Evolutionary conservation across 2,797 vertebrate species (phyloP), one percentile per base, ranked within the genome.

Genomic region (Eleutherodactylus coqui): DNA sequence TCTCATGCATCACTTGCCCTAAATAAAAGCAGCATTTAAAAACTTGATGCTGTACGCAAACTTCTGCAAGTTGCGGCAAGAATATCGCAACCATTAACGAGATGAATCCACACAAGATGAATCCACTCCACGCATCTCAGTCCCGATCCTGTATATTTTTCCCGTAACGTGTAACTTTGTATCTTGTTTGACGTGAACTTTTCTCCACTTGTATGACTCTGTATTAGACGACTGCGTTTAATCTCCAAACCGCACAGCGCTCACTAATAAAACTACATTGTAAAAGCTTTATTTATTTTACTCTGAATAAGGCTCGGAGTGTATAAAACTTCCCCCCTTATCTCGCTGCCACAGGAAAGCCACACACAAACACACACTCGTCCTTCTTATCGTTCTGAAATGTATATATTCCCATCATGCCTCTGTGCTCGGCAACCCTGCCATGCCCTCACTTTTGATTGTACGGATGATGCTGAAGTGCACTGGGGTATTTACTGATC

Each of bases 401-500:
- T 91, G 91, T 91, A 91, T 93, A 93, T 93, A 91, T 93, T 94
- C 92, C 94, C 94, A 92, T 93, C 95, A 94, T 92, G 93, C 93
- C 90, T 93, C 17, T 27, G 91, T 91, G 93, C 90, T 92, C 91
- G 88, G 79, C 89, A 92, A 93, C 93, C 93, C 94, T 91, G 91
- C 86, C 92, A 93, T 93, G 94, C 92, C 94, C 95, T 94, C 89
- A 85, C 92, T 94, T 92, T 93, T 93, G 93, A 94, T 92, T 93
- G 93, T 92, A 92, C 89, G 93, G 93, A 94, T 92, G 94, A 93
- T 93, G 94, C 90, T 93, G 95, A 93, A 93, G 93, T 94, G 95
- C 90, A 92, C 91, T 92, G 80, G 93, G 94, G 95, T 96, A 96
- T 97, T 97, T 97, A 96, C 96, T 96, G 96, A 97, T 96, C 95